Conservation (phyloP, 2,888 invertebrate genomes). For the Cosmorhoe ocellata region DNA sequence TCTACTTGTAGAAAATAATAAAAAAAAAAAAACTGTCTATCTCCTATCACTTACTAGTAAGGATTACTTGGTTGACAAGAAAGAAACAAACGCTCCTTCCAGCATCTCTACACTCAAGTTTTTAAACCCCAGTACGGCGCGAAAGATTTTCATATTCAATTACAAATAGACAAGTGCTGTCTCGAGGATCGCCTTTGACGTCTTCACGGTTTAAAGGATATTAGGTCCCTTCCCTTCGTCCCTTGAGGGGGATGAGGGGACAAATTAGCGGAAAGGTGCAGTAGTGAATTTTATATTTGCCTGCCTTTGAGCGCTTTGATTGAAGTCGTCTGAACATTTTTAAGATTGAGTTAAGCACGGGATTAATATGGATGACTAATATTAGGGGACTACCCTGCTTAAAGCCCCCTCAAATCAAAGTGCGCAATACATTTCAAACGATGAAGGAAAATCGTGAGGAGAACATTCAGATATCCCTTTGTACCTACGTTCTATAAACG, state of each 20-base stretch:
- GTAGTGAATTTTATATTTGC: constrained; percentile 63
- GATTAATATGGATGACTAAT: constrained; percentile 9
- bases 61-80: too few species aligned
- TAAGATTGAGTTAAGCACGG: constrained; percentile 12
- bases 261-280: constrained; percentile 60
- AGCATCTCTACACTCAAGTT: constrained; percentile 34
- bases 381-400: not conserved
- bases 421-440: too few species aligned
- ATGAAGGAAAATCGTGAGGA: too few species aligned
- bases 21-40: too few species aligned
- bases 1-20: too few species aligned
- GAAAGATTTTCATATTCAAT: constrained; percentile 81
- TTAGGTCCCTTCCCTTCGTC: constrained; percentile 63
- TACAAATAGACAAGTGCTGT: constrained; percentile 79
- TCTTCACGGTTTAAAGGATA: constrained; percentile 70
- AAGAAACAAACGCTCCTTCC: constrained; percentile 24
- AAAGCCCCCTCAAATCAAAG: too few species aligned
- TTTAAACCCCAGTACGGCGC: constrained; percentile 52
- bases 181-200: constrained; percentile 74
- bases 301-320: constrained; percentile 39
- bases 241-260: constrained; percentile 40
- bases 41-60: too few species aligned
- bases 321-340: constrained; percentile 20
- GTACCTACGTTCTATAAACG: too few species aligned
- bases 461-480: too few species aligned